Conservation (phyloP, 53 echinoderm and acorn worm genomes). For the Echinometra lucunter region DNA sequence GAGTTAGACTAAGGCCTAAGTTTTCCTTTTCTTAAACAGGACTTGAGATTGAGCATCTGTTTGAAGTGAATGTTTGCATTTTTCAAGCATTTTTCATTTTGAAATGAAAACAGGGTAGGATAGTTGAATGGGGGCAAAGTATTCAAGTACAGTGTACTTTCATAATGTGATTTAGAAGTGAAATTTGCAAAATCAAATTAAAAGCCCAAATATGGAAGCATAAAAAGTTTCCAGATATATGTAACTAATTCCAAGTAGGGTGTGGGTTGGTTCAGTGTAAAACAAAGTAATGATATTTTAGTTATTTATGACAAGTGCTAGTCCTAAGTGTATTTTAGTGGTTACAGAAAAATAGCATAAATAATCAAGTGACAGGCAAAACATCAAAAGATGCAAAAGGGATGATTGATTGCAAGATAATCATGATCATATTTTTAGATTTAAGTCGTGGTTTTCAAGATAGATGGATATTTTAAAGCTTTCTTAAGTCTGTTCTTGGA, state of each 20-base stretch:
- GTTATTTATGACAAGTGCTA: background rate
- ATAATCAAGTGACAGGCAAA: constrained; percentile 22
- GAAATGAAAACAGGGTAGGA: background rate
- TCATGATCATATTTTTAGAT: background rate
- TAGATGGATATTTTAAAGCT: background rate
- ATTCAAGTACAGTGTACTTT: background rate
- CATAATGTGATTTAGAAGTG: background rate
- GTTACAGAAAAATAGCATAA: background rate
- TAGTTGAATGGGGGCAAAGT: background rate
- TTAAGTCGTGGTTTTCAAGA: background rate
- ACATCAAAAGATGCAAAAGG: background rate
- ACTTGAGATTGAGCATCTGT: too few relatives aligned
- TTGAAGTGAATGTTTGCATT: too few relatives aligned
- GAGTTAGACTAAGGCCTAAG: too few relatives aligned
- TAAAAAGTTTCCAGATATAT: background rate
- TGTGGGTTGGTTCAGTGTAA: background rate
- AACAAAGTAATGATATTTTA: background rate
- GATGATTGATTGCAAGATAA: constrained; percentile 1
- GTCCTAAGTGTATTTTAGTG: background rate
- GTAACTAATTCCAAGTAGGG: background rate
- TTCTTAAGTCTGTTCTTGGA: background rate
- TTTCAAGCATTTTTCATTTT: too few relatives aligned
- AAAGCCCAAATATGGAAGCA: background rate
- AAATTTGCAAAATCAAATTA: background rate
- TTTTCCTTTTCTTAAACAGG: too few relatives aligned